Evolutionary conservation across 2,888 invertebrate genomes (phyloP).

Genomic region (Zygothrica quintamaculata): DNA sequence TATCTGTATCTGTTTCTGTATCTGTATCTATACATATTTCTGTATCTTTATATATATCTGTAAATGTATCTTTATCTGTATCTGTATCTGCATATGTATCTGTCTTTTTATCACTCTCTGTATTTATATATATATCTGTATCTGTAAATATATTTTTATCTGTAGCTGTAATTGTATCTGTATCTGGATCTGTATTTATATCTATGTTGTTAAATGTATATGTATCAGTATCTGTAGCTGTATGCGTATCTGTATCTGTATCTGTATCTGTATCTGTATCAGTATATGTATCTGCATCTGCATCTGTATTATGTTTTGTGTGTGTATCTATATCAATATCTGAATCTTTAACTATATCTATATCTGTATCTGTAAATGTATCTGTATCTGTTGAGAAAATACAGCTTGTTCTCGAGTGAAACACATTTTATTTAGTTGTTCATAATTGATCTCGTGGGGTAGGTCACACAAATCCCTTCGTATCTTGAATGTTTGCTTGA

Average conservation of each 20-base stretch:
- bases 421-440: constrained; percentile 58
- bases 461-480: constrained; percentile 18
- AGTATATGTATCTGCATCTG: constrained; percentile 10
- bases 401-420: constrained; percentile 17
- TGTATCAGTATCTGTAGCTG: constrained; percentile 5
- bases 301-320: background rate
- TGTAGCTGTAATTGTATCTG: constrained; percentile 19
- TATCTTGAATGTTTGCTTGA: constrained; percentile 14
- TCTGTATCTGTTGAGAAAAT: constrained; percentile 5
- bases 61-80: background rate
- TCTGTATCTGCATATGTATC: constrained; percentile 19
- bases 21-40: constrained; percentile 5
- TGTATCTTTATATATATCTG: constrained; percentile 4
- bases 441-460: constrained; percentile 55
- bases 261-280: constrained; percentile 7
- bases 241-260: constrained; percentile 4
- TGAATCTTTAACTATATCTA: constrained; percentile 8
- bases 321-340: constrained; percentile 5
- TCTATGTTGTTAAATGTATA: constrained; percentile 1
- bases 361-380: constrained; percentile 3
- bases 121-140: constrained; percentile 9
- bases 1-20: constrained; percentile 6
- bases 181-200: constrained; percentile 11
- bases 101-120: background rate
- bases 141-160: constrained; percentile 7